Base-by-base conservation (phyloP, 2,888 invertebrate species). In the Eumerus sabulonum region DNA sequence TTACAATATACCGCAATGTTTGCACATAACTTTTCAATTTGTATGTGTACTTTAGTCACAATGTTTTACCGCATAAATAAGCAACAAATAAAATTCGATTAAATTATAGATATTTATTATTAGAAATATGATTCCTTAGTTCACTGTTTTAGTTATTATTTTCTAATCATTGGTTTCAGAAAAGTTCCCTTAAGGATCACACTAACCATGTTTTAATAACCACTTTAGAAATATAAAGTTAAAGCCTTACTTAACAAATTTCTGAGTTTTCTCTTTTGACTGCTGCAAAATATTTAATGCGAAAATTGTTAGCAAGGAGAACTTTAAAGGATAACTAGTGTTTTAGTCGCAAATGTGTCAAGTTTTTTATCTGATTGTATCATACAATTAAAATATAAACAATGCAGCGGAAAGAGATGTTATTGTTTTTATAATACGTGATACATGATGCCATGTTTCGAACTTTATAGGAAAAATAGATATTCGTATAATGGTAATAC, bases 151-250 rank as follows among this genome's bases (percentile, higher is more conserved):
- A 56, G 50, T 56, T 3, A 40, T 40, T 3, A 40, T 9, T 57
- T 82, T 82, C 82, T 70, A 88, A 89, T 88, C 88, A 90, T 91
- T 89, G 90, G 91, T 92, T 92, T 92, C 92, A 92, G 92, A 92
- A 92, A 92, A 92, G 92, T 92, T 92, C 92, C 92, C 91, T 91
- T 92, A 86, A 87, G 91, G 91, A 91, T 91, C 91, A 91, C 91
- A 91, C 91, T 91, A 91, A 91, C 91, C 86, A 85, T 85, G 84
- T 84, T 83, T 83, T 84, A 82, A 84, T 81, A 51, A 83, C 82
- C 72, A 81, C 60, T 63, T 60, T 54, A 50, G n/a, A 27, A 7
- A 27, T 27, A 27, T 4, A 27, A 27, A 27, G 27, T 27, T 4
- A 27, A 27, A 27, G 27, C 7, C 27, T 27, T 27, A 4, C 27